phyloP scores from a whole-genome alignment of 2,797 vertebrate species.

The Remorina albescens region DNA sequence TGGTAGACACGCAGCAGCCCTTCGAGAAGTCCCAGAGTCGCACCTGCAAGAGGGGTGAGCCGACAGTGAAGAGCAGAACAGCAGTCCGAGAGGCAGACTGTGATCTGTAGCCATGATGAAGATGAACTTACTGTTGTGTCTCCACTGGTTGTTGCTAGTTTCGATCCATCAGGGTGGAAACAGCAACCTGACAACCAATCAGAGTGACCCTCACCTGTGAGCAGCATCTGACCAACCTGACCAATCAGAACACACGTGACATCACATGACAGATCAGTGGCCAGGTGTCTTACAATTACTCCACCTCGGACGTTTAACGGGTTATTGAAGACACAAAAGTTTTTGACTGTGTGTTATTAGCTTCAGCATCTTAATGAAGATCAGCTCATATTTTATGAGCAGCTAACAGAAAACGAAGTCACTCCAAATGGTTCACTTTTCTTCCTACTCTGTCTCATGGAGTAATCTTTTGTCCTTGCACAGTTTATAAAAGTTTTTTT shows the following conservation, averaged over 20 bases:
- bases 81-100: no score
- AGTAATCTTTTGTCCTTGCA: no score
- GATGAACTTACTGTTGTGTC: constrained; percentile 52
- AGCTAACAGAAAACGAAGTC: no score
- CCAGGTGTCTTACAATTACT: not conserved
- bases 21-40: constrained; percentile 58
- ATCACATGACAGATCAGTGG: not conserved
- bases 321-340: no score
- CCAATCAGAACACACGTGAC: constrained; percentile 13
- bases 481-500: no score
- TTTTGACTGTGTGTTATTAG: no score
- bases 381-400: no score
- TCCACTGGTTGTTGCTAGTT: constrained; percentile 83
- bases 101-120: accelerated
- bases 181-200: constrained; percentile 90
- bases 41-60: constrained; percentile 40
- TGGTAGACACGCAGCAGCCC: constrained; percentile 32
- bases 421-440: no score
- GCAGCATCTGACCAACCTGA: constrained; percentile 78
- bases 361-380: no score
- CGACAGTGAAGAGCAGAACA: no score
- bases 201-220: constrained; percentile 87
- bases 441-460: no score
- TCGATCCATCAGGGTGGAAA: constrained; percentile 88
- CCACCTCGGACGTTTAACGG: no score